phyloP scores from a whole-genome alignment of 1,140 invertebrate species.

The Apolygus lucorum region DNA sequence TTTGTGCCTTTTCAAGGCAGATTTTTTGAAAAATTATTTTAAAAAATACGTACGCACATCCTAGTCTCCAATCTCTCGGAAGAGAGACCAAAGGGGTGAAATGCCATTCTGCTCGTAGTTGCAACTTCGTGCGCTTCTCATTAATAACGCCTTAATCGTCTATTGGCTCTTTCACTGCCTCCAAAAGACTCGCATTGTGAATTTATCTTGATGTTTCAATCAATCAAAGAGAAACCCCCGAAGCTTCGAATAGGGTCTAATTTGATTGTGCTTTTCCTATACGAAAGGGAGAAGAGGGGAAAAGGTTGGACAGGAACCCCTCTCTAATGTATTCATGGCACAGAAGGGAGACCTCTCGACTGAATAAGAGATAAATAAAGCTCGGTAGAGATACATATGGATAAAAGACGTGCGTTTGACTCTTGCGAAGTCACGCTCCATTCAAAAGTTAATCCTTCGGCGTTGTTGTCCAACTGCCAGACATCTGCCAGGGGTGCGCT shows the following conservation, averaged over 20 bases:
- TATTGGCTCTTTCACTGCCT: not conserved
- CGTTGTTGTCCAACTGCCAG: not conserved
- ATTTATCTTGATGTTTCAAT: not conserved
- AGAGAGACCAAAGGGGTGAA: no score
- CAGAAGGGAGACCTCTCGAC: not conserved
- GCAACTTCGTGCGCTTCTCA: no score
- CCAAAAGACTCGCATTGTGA: not conserved
- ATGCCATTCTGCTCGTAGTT: no score
- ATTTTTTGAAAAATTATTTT: no score
- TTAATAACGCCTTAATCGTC: not conserved
- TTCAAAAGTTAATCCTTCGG: not conserved
- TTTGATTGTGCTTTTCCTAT: not conserved
- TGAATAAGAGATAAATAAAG: not conserved
- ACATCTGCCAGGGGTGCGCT: not conserved
- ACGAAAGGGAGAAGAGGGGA: not conserved
- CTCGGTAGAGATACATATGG: not conserved
- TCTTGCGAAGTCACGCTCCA: not conserved
- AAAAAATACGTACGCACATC: no score
- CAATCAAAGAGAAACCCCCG: not conserved
- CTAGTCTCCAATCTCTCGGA: no score
- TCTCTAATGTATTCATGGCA: not conserved
- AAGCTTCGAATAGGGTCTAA: not conserved
- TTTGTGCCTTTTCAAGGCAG: no score
- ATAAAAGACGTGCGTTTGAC: not conserved
- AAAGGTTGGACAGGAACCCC: not conserved